Evolutionary conservation across 2,797 vertebrate genomes (phyloP).

Genomic region (Macropodus opercularis): DNA sequence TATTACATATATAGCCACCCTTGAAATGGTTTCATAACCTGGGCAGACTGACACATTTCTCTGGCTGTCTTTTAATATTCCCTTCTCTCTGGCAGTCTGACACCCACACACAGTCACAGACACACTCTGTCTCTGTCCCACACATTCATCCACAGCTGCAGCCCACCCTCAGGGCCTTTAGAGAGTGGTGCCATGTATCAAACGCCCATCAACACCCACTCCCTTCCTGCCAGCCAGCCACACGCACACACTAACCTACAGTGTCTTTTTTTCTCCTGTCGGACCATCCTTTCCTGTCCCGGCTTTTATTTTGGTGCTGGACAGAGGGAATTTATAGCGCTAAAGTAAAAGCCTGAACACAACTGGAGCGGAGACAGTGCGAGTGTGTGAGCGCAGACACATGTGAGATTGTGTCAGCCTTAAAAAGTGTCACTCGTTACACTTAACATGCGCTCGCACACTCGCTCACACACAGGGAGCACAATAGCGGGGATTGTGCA

Average conservation of each 20-base stretch:
- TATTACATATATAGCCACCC: constrained; percentile 14
- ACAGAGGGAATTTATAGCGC: constrained; percentile 63
- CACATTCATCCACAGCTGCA: constrained; percentile 78
- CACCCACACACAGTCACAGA: constrained; percentile 57
- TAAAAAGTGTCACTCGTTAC: constrained; percentile 61
- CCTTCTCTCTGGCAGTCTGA: constrained; percentile 39
- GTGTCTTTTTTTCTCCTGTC: constrained; percentile 48
- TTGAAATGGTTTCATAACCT: constrained; percentile 51
- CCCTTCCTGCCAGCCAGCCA: constrained; percentile 68
- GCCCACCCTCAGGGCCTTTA: constrained; percentile 70
- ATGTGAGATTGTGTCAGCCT: constrained; percentile 52
- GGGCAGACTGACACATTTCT: constrained; percentile 46
- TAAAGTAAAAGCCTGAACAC: constrained; percentile 62
- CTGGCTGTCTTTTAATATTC: constrained; percentile 52
- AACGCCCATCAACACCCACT: constrained; percentile 78
- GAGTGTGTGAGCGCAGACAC: constrained; percentile 14
- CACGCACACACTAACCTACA: constrained; percentile 40
- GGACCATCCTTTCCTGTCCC: constrained; percentile 40
- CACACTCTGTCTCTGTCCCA: constrained; percentile 71
- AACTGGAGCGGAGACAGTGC: constrained; percentile 43
- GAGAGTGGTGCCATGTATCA: constrained; percentile 80
- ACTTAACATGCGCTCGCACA: constrained; percentile 43
- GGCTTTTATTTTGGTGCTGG: constrained; percentile 61
- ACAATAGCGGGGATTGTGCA: constrained; percentile 73
- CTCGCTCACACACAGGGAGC: constrained; percentile 40